These are phyloP conservation scores for Octodonta nipae DNA, from an alignment of 2,888 invertebrate species.

Conservation along the genomic window DNA sequence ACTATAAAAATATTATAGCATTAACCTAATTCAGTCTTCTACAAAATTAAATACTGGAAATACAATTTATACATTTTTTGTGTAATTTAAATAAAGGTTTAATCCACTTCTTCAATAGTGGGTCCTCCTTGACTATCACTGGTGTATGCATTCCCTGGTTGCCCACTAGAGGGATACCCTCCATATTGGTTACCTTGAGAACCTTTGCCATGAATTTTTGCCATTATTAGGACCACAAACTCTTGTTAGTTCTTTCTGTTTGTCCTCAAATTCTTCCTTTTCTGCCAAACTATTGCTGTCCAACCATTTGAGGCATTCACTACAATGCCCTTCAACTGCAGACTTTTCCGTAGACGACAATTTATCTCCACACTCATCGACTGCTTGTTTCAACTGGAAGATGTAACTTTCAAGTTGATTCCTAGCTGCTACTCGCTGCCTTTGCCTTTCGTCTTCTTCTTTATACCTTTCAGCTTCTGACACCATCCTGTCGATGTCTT, in stretches of 20 bases:
- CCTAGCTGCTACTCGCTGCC: slow-evolving; percentile 50
- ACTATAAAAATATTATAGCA: too few relatives aligned
- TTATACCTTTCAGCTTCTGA: slow-evolving; percentile 59
- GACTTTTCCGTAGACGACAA: slow-evolving; percentile 41
- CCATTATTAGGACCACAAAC: slow-evolving; percentile 47
- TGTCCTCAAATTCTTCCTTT: slow-evolving; percentile 52
- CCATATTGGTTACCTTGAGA: slow-evolving; percentile 12
- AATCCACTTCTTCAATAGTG: slow-evolving; percentile 10
- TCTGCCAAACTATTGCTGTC: slow-evolving; percentile 50
- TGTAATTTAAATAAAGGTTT: too few relatives aligned
- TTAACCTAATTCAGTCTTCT: too few relatives aligned
- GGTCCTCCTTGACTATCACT: slow-evolving; percentile 7
- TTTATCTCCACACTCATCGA: slow-evolving; percentile 50
- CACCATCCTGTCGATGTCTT: slow-evolving; percentile 70
- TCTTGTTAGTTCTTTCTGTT: slow-evolving; percentile 37
- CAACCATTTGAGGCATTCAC: slow-evolving; percentile 54
- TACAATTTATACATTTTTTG: too few relatives aligned
- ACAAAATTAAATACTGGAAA: too few relatives aligned
- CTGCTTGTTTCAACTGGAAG: slow-evolving; percentile 55
- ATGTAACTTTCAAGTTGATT: slow-evolving; percentile 62
- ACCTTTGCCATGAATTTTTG: slow-evolving; percentile 34
- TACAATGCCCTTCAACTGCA: slow-evolving; percentile 38
- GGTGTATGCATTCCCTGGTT: slow-evolving; percentile 7
- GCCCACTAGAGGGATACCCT: slow-evolving; percentile 19
- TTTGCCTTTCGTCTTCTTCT: slow-evolving; percentile 58